Base-by-base conservation (phyloP, 2,113 vertebrate genomes). In the Hepsetus odoe region DNA sequence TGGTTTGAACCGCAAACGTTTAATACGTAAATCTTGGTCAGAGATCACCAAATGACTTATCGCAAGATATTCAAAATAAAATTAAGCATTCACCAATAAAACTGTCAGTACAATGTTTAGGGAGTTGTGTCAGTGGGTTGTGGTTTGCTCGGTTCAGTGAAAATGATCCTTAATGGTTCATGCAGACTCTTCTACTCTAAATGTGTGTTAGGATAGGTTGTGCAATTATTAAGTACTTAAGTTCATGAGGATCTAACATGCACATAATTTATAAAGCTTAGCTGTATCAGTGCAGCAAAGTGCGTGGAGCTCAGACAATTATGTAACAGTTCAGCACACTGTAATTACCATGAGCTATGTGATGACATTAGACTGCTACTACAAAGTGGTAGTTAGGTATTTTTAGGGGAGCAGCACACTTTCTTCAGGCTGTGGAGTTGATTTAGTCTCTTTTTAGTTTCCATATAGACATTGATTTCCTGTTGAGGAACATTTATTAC, bases 331-430 rank as follows among this genome's bases (percentile, higher is more conserved):
- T 59, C 22, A 10, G 20, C 49, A 35, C 62, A 32, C 75, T 74
- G 55, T 62, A 61, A 78, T 82, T 78, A 78, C 35, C 38, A 13
- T 69, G 55, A 64, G 72, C 30, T 46, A 53, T 82, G 70, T 38
- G 53, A 51, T 64, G 76, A 79, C 76, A 49, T 22, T 22, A 32
- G 55, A 71, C 77, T 65, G 33, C 30, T 58, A 30, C 56, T 72
- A 66, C 74, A 72, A 32, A 55, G 59, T 49, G 44, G 51, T 67
- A 77, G 72, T 81, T 77, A 72, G 10, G 33, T 71, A 49, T 16
- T 4, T 5, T 55, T 55, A 56, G 42, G 79, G 75, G 74, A 76
- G 49, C 28, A 28, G 62, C 44, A 30, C 72, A 72, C 4, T 35
- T 26, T 33, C 22, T 22, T 30, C 70, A 40, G 66, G 38, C 38